Percentiles rank a stretch among this genome's conserved stretches.
These are phyloP conservation scores for Disparrhopalites patrizii DNA, from an alignment of 2,888 invertebrate genomes.

Conservation along the genomic window DNA sequence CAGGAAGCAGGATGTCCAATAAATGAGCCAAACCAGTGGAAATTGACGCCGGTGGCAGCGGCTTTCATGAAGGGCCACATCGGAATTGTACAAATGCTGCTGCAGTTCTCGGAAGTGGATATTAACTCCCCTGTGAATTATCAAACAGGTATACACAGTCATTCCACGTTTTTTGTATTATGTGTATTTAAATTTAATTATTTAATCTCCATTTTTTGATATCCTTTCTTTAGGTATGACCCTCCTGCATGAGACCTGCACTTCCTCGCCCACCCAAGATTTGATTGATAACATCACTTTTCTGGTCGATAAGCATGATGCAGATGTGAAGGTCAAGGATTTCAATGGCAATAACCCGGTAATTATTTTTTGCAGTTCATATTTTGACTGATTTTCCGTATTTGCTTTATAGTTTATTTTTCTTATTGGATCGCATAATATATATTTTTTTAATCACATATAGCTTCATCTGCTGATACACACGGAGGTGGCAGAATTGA, in stretches of 20 bases:
- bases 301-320: conserved; percentile 53
- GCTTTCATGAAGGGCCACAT: conserved; percentile 55
- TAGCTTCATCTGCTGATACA: conserved; percentile 38
- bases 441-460: conserved; percentile 1
- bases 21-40: conserved; percentile 53
- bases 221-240: conserved; percentile 31
- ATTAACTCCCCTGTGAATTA: conserved; percentile 39
- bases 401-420: not conserved
- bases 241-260: conserved; percentile 37
- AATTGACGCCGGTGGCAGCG: conserved; percentile 55
- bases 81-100: conserved; percentile 54
- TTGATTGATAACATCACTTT: conserved; percentile 49
- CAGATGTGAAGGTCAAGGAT: conserved; percentile 52
- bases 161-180: not conserved
- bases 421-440: conserved; percentile 5
- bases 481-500: not conserved
- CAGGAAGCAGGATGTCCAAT: conserved; percentile 52
- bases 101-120: conserved; percentile 51
- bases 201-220: not conserved
- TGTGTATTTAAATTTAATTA: not conserved
- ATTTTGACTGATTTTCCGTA: not conserved
- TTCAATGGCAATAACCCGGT: conserved; percentile 53
- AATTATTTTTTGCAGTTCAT: conserved; percentile 47
- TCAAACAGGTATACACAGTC: conserved; percentile 30
- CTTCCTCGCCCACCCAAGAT: conserved; percentile 3